Evolutionary conservation across 2,797 vertebrate species (phyloP).

Genomic region (Tragelaphus oryx): DNA sequence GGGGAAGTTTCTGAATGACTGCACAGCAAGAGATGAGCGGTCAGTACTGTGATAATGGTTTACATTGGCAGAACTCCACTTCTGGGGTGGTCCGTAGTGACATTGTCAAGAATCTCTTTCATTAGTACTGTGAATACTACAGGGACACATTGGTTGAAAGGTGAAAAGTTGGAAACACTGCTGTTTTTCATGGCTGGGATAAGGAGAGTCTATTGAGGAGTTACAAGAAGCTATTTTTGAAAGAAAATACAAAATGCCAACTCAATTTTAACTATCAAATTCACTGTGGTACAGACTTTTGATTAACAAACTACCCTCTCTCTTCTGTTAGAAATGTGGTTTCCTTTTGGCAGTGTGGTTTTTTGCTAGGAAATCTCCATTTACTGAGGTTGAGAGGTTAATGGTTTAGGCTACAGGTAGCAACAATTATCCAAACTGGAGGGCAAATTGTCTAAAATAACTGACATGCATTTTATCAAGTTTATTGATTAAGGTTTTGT

Average conservation of each 20-base stretch:
- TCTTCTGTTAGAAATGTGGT: constrained; percentile 22
- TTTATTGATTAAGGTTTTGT: constrained; percentile 27
- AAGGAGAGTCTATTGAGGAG: constrained; percentile 60
- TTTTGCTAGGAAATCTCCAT: constrained; percentile 69
- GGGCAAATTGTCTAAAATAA: constrained; percentile 1
- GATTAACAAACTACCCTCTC: constrained; percentile 55
- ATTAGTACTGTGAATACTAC: constrained; percentile 47
- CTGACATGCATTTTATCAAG: background rate
- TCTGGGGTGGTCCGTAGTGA: constrained; percentile 42
- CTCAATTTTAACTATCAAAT: constrained; percentile 56
- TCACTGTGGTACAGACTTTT: constrained; percentile 36
- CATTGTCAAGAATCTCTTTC: constrained; percentile 67
- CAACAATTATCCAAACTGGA: constrained; percentile 57
- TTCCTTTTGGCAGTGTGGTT: constrained; percentile 51
- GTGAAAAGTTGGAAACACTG: constrained; percentile 74
- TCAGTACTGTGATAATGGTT: constrained; percentile 51
- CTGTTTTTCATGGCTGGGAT: constrained; percentile 52
- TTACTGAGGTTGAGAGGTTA: constrained; percentile 62
- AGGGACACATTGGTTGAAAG: constrained; percentile 70
- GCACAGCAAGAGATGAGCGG: background rate
- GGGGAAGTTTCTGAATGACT: constrained; percentile 58
- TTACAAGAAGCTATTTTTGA: constrained; percentile 53
- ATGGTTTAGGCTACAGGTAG: constrained; percentile 64
- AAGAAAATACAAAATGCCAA: constrained; percentile 56
- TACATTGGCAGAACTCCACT: constrained; percentile 68